Conservation (phyloP, 2,797 vertebrate genomes). For the Centroberyx gerrardi region DNA sequence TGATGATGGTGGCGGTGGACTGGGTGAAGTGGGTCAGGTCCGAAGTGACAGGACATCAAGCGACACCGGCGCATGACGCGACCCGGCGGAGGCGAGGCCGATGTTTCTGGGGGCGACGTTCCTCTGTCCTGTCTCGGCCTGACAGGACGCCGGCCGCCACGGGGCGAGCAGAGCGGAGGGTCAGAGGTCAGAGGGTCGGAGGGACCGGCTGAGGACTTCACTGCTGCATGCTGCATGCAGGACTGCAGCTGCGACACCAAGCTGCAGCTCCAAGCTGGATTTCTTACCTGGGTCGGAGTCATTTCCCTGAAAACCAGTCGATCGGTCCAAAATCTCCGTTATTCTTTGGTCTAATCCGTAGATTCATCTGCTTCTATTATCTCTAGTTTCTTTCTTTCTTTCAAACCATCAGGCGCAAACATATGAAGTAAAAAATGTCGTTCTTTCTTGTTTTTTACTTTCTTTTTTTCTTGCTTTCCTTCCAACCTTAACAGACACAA, state of each 20-base stretch:
- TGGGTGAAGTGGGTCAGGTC: constrained; percentile 81
- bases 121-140: constrained; percentile 55
- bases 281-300: too few relatives aligned
- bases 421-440: too few relatives aligned
- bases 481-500: too few relatives aligned
- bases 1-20: constrained; percentile 37
- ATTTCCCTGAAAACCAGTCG: too few relatives aligned
- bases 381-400: not conserved
- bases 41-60: constrained; percentile 71
- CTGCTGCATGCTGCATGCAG: constrained; percentile 12
- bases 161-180: constrained; percentile 74
- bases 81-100: constrained; percentile 67
- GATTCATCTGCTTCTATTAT: too few relatives aligned
- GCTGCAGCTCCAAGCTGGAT: too few relatives aligned
- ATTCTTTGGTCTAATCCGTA: too few relatives aligned
- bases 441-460: too few relatives aligned
- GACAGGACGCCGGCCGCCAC: constrained; percentile 62
- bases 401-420: too few relatives aligned
- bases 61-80: constrained; percentile 69
- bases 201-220: constrained; percentile 58
- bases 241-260: too few relatives aligned
- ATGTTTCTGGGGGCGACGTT: constrained; percentile 51
- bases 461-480: too few relatives aligned
- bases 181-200: constrained; percentile 58
- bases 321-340: too few relatives aligned